These are phyloP conservation scores for Onychomys leucogaster DNA, from an alignment of 2,797 vertebrate species.

Conservation along the genomic window DNA sequence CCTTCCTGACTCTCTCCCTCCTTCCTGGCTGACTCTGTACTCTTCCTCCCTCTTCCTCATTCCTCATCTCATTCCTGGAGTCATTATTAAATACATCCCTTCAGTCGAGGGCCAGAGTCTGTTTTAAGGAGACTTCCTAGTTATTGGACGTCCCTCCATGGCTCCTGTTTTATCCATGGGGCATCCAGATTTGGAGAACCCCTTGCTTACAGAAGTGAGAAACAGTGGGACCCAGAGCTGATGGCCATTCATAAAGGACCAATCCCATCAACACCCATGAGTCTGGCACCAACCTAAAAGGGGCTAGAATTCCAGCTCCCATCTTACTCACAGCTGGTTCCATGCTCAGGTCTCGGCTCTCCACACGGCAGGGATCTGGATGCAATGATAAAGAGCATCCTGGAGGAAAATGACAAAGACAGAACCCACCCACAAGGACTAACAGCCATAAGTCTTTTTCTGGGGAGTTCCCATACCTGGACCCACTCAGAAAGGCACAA, in stretches of 20 bases:
- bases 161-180: not conserved
- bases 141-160: fast-evolving
- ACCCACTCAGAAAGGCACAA: not conserved
- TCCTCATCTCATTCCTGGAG: not conserved
- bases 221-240: not conserved
- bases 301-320: fast-evolving
- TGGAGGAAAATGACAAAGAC: not conserved
- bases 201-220: not conserved
- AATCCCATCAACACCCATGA: not conserved
- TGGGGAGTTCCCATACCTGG: not conserved
- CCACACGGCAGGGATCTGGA: fast-evolving
- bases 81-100: not conserved
- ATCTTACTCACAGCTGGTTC: fast-evolving
- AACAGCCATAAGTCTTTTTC: not conserved
- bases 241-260: fast-evolving
- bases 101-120: not conserved
- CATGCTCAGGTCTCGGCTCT: not conserved
- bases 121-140: not conserved
- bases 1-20: not conserved
- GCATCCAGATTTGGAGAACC: not conserved
- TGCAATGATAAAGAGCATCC: not conserved
- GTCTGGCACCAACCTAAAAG: not conserved
- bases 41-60: not conserved
- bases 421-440: not conserved
- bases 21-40: no score